phyloP scores from a whole-genome alignment of 2,113 vertebrate species.

The Gallinago jamesoni region DNA sequence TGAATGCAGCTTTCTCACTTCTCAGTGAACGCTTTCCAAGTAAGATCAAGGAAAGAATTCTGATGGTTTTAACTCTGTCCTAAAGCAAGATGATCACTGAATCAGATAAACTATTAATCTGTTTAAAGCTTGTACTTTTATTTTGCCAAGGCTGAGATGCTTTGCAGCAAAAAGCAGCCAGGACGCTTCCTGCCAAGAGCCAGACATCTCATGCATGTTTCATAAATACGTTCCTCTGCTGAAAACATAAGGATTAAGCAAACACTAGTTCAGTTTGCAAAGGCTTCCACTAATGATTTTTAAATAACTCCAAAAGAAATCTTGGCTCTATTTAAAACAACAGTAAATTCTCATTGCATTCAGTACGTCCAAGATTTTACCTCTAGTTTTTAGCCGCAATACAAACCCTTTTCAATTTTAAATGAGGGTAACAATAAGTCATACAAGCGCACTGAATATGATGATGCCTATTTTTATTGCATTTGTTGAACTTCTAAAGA shows the following conservation, averaged over 20 bases:
- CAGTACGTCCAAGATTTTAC: not conserved
- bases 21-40: not conserved
- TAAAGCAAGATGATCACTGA: conserved; percentile 61
- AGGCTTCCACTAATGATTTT: conserved; percentile 27
- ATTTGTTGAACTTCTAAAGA: not conserved
- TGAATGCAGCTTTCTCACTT: conserved; percentile 10
- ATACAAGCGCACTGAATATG: not conserved
- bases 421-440: not conserved
- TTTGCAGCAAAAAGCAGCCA: conserved; percentile 41
- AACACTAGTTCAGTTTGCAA: not conserved
- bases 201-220: conserved; percentile 56
- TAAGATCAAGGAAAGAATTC: conserved; percentile 46
- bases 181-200: conserved; percentile 20
- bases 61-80: conserved; percentile 21
- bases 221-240: conserved; percentile 33
- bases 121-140: conserved; percentile 49
- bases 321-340: conserved; percentile 4
- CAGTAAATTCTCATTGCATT: not conserved
- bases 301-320: conserved; percentile 23
- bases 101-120: conserved; percentile 66
- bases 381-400: not conserved
- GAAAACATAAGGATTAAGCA: conserved; percentile 49
- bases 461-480: not conserved
- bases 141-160: conserved; percentile 46
- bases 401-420: not conserved